Evolutionary conservation across 2,888 invertebrate species (phyloP).

Genomic region (Thalpophila matura): DNA sequence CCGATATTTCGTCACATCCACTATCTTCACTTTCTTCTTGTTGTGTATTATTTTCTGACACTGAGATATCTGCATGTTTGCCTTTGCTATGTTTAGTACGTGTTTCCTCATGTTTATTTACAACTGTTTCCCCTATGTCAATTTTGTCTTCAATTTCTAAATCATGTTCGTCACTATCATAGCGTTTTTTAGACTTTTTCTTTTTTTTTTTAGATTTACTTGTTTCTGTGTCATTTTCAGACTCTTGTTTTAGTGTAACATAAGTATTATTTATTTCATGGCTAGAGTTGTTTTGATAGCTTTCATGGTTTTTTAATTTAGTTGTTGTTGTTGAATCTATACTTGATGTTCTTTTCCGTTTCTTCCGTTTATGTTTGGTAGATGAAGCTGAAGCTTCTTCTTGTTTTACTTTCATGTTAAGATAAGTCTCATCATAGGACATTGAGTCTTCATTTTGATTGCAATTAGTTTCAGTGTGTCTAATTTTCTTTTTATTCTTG

Average conservation of each 20-base stretch:
- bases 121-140: constrained; percentile 22
- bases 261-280: constrained; percentile 26
- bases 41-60: constrained; percentile 23
- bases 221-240: constrained; percentile 30
- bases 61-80: constrained; percentile 21
- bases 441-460: constrained; percentile 33
- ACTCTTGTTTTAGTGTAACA: constrained; percentile 18
- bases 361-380: constrained; percentile 63
- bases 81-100: background rate
- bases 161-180: constrained; percentile 39
- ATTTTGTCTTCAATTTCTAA: constrained; percentile 24
- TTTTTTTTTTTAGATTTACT: constrained; percentile 63
- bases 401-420: constrained; percentile 74
- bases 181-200: constrained; percentile 62
- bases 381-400: constrained; percentile 57
- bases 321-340: constrained; percentile 11
- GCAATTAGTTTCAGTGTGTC: constrained; percentile 39
- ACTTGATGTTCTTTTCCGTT: constrained; percentile 31
- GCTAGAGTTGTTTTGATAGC: constrained; percentile 40
- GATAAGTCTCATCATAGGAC: constrained; percentile 67
- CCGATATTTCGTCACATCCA: constrained; percentile 57
- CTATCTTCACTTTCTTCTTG: constrained; percentile 41
- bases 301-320: constrained; percentile 32
- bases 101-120: constrained; percentile 1
- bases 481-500: constrained; percentile 60